Conservation (phyloP, 2,113 vertebrate genomes). For the Sinosuthora webbiana region DNA sequence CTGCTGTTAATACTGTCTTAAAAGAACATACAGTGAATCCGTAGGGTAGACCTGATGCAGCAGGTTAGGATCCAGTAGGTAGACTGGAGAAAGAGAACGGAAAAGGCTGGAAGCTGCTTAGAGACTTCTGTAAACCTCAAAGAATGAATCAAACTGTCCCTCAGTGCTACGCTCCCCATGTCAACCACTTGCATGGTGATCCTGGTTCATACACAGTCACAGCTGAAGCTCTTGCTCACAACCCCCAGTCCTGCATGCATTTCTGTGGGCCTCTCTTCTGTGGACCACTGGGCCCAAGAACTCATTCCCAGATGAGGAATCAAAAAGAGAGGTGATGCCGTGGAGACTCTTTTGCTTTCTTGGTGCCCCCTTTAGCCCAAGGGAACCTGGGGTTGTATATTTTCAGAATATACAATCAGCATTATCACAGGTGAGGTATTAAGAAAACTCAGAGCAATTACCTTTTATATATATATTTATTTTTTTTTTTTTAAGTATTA, state of each 20-base stretch:
- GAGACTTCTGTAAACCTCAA: not conserved
- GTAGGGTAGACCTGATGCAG: not conserved
- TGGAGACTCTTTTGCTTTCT: not conserved
- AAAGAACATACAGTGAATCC: not conserved
- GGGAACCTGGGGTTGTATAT: not conserved
- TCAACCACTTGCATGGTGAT: not conserved
- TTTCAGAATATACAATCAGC: not conserved
- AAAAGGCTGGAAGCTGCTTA: not conserved
- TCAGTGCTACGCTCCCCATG: fast-evolving
- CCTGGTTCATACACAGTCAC: not conserved
- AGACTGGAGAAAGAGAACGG: not conserved
- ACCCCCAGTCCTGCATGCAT: fast-evolving
- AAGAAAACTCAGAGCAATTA: not conserved
- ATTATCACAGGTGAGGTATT: not conserved
- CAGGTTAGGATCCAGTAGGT: not conserved
- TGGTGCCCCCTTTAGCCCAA: not conserved
- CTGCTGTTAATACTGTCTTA: not conserved
- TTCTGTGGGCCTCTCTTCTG: fast-evolving
- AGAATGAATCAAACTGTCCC: not conserved
- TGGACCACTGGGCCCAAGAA: not conserved
- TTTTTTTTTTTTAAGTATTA: not conserved
- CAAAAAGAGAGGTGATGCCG: not conserved
- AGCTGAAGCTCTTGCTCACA: not conserved
- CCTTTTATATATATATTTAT: no score
- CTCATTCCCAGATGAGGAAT: not conserved